Conservation (phyloP, 2,113 vertebrate species). For the Ailuropoda melanoleuca region DNA sequence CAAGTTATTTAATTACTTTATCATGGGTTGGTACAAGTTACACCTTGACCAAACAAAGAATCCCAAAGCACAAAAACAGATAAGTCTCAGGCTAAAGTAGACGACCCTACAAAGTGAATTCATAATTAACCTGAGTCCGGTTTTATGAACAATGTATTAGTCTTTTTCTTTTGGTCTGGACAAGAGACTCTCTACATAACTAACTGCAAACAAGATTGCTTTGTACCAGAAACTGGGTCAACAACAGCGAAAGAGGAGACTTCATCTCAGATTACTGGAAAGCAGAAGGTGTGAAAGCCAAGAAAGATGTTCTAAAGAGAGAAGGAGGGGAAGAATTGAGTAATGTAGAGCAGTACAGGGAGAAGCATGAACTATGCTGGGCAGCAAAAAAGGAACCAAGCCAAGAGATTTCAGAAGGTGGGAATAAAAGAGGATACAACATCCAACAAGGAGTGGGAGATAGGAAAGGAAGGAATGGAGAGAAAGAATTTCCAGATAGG, state of each 20-base stretch:
- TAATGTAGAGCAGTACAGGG: background rate
- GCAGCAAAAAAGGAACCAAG: background rate
- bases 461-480: background rate
- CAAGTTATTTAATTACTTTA: conserved; percentile 11
- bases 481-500: background rate
- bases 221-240: background rate
- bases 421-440: background rate
- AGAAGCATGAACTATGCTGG: background rate
- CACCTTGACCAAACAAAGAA: background rate
- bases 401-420: background rate
- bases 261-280: background rate
- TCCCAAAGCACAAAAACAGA: background rate
- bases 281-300: background rate
- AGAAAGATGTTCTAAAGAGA: background rate
- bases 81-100: background rate
- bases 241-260: background rate
- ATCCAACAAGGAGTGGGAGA: background rate
- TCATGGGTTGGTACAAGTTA: background rate
- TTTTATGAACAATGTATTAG: background rate
- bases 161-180: background rate
- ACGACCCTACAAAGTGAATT: background rate
- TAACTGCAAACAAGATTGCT: background rate
- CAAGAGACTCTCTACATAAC: background rate
- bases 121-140: background rate
- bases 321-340: background rate